Conservation (phyloP, 2,888 invertebrate species). For the Poecilus cupreus region DNA sequence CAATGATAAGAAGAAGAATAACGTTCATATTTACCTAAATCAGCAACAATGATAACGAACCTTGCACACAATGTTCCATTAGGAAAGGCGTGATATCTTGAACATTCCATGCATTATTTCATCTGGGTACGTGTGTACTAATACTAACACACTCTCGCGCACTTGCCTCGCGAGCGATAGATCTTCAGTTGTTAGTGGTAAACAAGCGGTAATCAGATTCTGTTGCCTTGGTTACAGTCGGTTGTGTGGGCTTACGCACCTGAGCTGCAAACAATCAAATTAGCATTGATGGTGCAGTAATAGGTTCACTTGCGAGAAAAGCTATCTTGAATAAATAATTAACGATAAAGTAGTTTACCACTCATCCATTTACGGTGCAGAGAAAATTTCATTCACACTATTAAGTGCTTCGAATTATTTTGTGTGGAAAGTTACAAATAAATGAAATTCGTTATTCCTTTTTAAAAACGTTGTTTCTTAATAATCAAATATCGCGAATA, state of each 20-base stretch:
- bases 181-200: conserved; percentile 11
- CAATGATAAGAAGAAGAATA: conserved; percentile 40
- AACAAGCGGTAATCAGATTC: conserved; percentile 26
- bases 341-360: background rate
- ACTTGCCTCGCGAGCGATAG: background rate
- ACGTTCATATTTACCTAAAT: conserved; percentile 30
- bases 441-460: no score
- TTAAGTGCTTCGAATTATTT: background rate
- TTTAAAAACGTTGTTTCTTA: no score
- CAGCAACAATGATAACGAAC: conserved; percentile 32
- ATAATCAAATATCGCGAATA: no score
- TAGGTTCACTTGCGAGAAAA: background rate
- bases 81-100: background rate
- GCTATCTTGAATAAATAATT: background rate
- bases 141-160: no score
- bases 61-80: conserved; percentile 22
- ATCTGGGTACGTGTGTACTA: background rate
- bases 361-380: background rate
- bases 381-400: background rate
- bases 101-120: background rate
- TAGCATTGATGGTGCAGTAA: background rate
- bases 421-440: background rate
- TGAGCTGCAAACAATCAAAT: conserved; percentile 7
- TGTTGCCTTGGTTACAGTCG: conserved; percentile 16
- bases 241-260: conserved; percentile 16